Conservation (phyloP, 2,888 invertebrate genomes). For the Antitype chi region DNA sequence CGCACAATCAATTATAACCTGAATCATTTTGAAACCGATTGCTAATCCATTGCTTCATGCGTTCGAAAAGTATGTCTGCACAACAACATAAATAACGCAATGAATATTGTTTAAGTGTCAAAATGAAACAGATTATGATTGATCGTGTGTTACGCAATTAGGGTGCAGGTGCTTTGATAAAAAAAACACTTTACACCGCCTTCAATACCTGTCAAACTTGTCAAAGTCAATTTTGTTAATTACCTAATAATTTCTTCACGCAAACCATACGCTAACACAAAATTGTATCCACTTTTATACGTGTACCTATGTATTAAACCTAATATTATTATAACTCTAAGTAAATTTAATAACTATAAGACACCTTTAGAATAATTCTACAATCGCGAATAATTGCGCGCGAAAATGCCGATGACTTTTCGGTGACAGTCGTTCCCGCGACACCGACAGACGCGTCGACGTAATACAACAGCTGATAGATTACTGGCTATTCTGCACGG, state of each 20-base stretch:
- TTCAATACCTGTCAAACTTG: not conserved
- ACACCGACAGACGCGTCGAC: conserved; percentile 59
- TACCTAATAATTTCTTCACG: not conserved
- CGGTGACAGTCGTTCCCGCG: not conserved
- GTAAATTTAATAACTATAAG: no score
- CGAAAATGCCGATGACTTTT: conserved; percentile 21
- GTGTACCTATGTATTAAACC: not conserved
- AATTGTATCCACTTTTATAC: not conserved
- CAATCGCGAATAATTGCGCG: conserved; percentile 23
- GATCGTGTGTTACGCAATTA: no score
- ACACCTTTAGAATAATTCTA: not conserved
- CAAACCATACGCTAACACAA: no score
- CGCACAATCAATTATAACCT: no score
- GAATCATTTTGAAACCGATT: no score
- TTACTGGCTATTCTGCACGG: conserved; percentile 55
- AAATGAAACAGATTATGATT: no score
- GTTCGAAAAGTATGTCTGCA: no score
- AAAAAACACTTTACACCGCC: not conserved
- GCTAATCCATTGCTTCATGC: no score
- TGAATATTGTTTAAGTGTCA: no score
- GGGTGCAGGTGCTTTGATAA: no score
- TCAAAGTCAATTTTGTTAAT: not conserved
- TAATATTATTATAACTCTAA: not conserved
- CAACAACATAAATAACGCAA: no score
- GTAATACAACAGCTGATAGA: conserved; percentile 62